Evolutionary conservation across 2,113 vertebrate genomes (phyloP).

Genomic region (Nicator chloris): DNA sequence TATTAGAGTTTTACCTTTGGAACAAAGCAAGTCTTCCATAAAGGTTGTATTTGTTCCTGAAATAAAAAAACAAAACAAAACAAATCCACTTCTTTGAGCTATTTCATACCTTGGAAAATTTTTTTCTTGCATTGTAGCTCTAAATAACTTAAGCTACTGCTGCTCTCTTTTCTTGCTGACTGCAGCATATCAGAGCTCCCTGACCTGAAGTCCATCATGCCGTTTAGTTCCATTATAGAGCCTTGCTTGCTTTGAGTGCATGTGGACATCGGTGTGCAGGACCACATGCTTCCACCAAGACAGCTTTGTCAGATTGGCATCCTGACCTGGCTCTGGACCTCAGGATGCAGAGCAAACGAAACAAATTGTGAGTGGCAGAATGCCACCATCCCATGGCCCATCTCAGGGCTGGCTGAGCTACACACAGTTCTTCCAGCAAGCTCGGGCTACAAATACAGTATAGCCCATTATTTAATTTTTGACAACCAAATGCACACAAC

Average conservation of each 20-base stretch:
- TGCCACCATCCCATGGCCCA: background rate
- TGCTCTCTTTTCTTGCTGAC: background rate
- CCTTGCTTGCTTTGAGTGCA: background rate
- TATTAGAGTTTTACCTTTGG: background rate
- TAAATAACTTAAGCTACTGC: background rate
- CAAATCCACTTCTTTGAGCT: background rate
- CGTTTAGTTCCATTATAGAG: background rate
- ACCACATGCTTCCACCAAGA: background rate
- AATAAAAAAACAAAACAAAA: background rate
- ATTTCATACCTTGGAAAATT: background rate
- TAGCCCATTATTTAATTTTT: background rate
- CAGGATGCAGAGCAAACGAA: background rate
- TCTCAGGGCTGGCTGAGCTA: background rate
- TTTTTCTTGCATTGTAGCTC: background rate
- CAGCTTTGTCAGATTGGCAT: background rate
- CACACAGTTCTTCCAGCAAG: background rate
- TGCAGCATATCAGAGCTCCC: background rate
- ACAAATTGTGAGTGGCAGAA: rapidly evolving
- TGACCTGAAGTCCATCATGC: background rate
- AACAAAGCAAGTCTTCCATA: background rate
- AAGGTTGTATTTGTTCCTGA: background rate
- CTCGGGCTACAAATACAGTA: background rate
- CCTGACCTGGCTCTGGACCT: background rate
- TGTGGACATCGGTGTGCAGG: background rate
- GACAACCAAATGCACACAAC: background rate